Evolutionary conservation across 1,140 invertebrate genomes (phyloP).

Genomic region (Scaptomyza hsui): DNA sequence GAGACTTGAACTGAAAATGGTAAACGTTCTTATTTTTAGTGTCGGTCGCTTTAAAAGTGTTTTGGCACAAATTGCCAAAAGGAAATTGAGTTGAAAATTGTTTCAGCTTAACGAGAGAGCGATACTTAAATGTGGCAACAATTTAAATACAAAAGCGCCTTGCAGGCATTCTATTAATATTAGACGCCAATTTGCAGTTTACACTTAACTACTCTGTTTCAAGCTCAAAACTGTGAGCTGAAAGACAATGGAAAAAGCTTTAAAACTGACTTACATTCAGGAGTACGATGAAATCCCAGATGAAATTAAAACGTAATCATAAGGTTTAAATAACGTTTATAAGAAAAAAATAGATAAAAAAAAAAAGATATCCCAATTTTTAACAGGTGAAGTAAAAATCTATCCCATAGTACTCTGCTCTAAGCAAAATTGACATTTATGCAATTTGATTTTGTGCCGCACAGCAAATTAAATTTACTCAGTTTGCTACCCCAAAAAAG

Average conservation of each 20-base stretch:
- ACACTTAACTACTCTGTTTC: not conserved
- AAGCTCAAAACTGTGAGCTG: not conserved
- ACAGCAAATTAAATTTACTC: slow-evolving; percentile 68
- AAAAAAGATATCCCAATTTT: not conserved
- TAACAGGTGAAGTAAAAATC: not conserved
- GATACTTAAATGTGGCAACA: slow-evolving; percentile 37
- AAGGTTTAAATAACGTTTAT: not conserved
- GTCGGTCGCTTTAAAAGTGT: slow-evolving; percentile 46
- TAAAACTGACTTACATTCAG: not conserved
- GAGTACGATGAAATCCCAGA: too few relatives aligned
- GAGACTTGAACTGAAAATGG: slow-evolving; percentile 2
- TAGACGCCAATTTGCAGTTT: slow-evolving; percentile 41
- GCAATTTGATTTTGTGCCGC: slow-evolving; percentile 74
- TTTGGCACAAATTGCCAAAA: slow-evolving; percentile 25
- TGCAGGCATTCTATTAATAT: slow-evolving; percentile 43
- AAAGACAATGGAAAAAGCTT: too few relatives aligned
- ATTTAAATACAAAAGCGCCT: slow-evolving; percentile 23
- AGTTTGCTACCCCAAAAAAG: slow-evolving; percentile 36
- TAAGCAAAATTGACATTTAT: slow-evolving; percentile 75
- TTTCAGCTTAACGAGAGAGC: slow-evolving; percentile 8
- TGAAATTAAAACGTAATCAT: too few relatives aligned
- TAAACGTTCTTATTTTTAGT: slow-evolving; percentile 26
- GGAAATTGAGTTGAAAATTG: slow-evolving; percentile 53
- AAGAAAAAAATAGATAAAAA: too few relatives aligned
- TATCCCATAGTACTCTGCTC: not conserved